Conservation (phyloP, 2,113 vertebrate species). For the Chaetorhynchus papuensis region DNA sequence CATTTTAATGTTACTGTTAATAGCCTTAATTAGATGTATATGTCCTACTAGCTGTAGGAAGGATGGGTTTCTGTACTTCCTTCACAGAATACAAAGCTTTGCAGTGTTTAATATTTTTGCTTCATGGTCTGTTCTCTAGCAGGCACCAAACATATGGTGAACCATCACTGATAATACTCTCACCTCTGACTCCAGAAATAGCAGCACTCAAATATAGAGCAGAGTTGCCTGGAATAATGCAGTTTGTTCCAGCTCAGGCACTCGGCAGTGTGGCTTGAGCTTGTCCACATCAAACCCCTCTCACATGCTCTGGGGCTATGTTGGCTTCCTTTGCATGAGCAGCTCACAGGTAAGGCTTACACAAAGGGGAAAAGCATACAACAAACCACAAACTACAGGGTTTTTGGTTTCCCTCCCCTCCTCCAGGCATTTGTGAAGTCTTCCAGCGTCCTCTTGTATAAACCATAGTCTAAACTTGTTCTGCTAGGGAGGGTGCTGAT, state of each 20-base stretch:
- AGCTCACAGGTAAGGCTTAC: neutral
- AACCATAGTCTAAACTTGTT: constrained; percentile 8
- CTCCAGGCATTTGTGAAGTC: neutral
- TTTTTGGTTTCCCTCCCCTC: neutral
- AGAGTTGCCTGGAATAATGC: neutral
- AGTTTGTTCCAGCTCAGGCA: neutral
- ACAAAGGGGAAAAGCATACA: neutral
- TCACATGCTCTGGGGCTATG: neutral
- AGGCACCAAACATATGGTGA: neutral
- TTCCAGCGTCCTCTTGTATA: neutral
- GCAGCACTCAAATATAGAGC: neutral
- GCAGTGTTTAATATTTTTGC: neutral
- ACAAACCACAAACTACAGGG: neutral
- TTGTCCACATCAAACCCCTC: neutral
- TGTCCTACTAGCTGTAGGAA: neutral
- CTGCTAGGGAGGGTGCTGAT: neutral
- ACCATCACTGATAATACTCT: neutral
- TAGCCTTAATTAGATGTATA: neutral
- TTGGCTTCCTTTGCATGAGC: neutral
- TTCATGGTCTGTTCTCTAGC: neutral
- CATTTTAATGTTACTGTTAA: neutral
- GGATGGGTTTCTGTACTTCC: neutral
- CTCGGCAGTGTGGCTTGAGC: neutral
- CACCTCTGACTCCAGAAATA: neutral
- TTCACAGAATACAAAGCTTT: neutral